Evolutionary conservation across 2,888 invertebrate genomes (phyloP).

Genomic region (Apoda limacodes): DNA sequence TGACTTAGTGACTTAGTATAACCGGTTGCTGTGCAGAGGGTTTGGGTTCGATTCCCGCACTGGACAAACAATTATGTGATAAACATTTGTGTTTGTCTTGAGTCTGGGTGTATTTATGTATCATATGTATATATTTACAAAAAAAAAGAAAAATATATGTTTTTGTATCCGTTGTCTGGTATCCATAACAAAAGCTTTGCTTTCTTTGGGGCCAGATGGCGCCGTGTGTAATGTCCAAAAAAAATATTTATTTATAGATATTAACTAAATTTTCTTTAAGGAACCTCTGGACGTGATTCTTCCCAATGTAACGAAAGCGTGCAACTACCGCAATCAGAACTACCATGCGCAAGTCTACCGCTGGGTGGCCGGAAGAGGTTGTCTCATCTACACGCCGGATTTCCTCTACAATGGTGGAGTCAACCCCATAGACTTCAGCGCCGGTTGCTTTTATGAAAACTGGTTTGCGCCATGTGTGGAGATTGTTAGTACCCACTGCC

Average conservation of each 20-base stretch:
- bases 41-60: no score
- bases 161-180: no score
- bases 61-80: no score
- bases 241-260: not conserved
- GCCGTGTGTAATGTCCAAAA: no score
- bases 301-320: conserved; percentile 32
- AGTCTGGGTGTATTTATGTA: no score
- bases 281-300: conserved; percentile 39
- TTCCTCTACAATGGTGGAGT: conserved; percentile 42
- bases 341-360: conserved; percentile 55
- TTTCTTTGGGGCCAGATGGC: no score
- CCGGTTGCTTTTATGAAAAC: conserved; percentile 44
- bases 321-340: conserved; percentile 46
- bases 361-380: conserved; percentile 58
- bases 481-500: conserved; percentile 43
- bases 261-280: conserved; percentile 24
- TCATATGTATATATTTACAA: no score
- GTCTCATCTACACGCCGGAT: conserved; percentile 48
- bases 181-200: no score
- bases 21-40: no score
- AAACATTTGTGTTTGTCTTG: no score
- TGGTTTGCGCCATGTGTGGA: conserved; percentile 53
- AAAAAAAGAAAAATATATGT: no score
- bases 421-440: conserved; percentile 41
- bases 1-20: not conserved